A percentile compares a stretch with the other conserved stretches of the same genome.
Evolutionary conservation across 2,888 invertebrate species (phyloP).

Genomic region (Sarcophaga rosellei): DNA sequence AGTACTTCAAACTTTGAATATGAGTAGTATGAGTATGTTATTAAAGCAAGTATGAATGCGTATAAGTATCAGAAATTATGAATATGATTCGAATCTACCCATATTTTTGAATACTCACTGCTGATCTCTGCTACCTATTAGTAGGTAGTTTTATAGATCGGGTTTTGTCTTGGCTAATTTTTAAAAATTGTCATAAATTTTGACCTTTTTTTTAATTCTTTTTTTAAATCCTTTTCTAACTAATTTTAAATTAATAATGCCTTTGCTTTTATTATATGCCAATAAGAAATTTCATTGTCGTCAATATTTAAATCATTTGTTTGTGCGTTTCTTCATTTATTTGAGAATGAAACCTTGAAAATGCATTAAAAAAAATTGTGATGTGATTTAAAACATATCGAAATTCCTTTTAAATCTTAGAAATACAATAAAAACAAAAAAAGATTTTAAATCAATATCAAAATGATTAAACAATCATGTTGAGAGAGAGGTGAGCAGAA

Average conservation of each 20-base stretch:
- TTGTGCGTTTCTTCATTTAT: slow-evolving; percentile 19
- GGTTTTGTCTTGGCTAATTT: too few species aligned
- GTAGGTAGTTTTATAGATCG: too few species aligned
- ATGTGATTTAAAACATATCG: slow-evolving; percentile 22
- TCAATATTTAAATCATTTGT: slow-evolving; percentile 27
- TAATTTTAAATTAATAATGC: neutral
- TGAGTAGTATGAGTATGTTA: too few species aligned
- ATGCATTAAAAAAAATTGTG: slow-evolving; percentile 63
- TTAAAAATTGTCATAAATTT: too few species aligned
- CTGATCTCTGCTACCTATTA: too few species aligned
- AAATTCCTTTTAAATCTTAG: slow-evolving; percentile 44
- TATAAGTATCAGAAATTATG: too few species aligned
- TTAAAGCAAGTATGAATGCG: too few species aligned
- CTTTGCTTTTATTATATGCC: neutral
- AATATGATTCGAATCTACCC: too few species aligned
- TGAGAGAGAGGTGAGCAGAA: neutral
- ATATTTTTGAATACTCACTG: too few species aligned
- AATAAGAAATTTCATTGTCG: neutral
- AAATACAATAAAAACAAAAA: slow-evolving; percentile 19
- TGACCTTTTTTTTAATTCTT: too few species aligned
- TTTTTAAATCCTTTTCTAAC: neutral
- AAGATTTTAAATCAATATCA: slow-evolving; percentile 61
- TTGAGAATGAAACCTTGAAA: slow-evolving; percentile 60
- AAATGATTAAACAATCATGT: slow-evolving; percentile 56
- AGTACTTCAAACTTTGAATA: too few species aligned